These are phyloP conservation scores for Mustelus asterias DNA, from an alignment of 2,113 vertebrate genomes.

Conservation along the genomic window DNA sequence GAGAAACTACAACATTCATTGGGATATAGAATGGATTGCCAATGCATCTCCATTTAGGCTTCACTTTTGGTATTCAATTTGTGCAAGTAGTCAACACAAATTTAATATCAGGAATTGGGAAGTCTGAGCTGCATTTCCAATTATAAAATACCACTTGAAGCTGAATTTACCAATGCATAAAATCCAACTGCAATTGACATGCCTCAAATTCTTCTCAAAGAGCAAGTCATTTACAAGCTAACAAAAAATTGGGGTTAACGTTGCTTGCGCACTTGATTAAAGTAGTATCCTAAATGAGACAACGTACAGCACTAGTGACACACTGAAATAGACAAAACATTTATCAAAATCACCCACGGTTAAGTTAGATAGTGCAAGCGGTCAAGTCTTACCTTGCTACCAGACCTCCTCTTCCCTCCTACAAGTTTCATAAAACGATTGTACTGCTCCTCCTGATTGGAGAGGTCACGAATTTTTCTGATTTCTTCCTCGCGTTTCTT, in stretches of 20 bases:
- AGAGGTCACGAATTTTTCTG: slow-evolving; percentile 84
- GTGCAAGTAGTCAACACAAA: not conserved
- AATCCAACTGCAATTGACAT: not conserved
- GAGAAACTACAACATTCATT: not conserved
- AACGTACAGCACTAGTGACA: not conserved
- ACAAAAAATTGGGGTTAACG: not conserved
- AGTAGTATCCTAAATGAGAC: too few relatives aligned
- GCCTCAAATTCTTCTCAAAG: not conserved
- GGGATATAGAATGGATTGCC: not conserved
- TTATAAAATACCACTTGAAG: not conserved
- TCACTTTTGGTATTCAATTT: not conserved
- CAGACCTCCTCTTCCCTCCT: slow-evolving; percentile 69
- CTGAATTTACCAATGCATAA: not conserved
- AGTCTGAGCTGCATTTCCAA: not conserved
- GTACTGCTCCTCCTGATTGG: slow-evolving; percentile 97
- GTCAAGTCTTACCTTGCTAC: slow-evolving; percentile 65
- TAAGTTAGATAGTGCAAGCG: not conserved
- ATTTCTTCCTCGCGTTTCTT: slow-evolving; percentile 93
- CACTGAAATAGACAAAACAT: not conserved
- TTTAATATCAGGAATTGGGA: too few relatives aligned
- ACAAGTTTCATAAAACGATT: slow-evolving; percentile 98
- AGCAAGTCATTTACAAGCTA: not conserved
- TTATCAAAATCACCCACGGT: not conserved
- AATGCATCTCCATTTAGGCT: not conserved
- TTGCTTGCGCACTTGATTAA: not conserved